Base-by-base conservation (phyloP, 2,888 invertebrate genomes). In the Tetranychus truncatus region DNA sequence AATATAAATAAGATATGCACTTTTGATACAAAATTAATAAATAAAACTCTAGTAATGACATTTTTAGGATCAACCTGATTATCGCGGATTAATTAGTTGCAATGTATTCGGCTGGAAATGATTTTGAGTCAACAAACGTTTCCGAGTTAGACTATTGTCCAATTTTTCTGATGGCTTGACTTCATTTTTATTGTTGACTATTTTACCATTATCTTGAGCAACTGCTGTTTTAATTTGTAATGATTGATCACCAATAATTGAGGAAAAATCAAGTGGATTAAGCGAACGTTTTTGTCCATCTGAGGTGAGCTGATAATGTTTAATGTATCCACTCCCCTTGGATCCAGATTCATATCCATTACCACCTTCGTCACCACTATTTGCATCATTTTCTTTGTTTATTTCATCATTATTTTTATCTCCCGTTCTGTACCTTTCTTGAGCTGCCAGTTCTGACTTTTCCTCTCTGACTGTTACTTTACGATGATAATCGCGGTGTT, bases 241-340 rank as follows among this genome's bases (percentile, higher is more conserved):
- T 15, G 55, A 55, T 55, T 55, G 55, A 15, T 55, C 55, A 15
- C 55, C 55, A 55, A 55, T 6, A 15, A 55, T 55, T 55, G 55
- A 55, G 15, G 55, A 4, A 55, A 55, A 55, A 55, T 55, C 55
- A 55, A 55, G 9, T 15, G 55, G 55, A 55, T 55, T 55, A 55
- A 55, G 55, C 3, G 9, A 15, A 55, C 15, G 9, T 9, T 55
- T 5, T 55, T 55, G 55, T 55, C 69, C 69, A 69, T 69, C 34
- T 20, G 21, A 24, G 21, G 69, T 69, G 1, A 24, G 11, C 20
- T 24, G 69, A 11, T 24, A 24, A 24, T 21, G n/a, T 24, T 69
- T 69, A 24, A 69, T 69, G 69, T 24, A 69, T 21, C 69, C 69
- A 21, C 69, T 69, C 5, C 69, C 69, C 34, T 24, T n/a, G 21